These are phyloP conservation scores for Dromas ardeola DNA, from an alignment of 2,113 vertebrate genomes.

Conservation along the genomic window DNA sequence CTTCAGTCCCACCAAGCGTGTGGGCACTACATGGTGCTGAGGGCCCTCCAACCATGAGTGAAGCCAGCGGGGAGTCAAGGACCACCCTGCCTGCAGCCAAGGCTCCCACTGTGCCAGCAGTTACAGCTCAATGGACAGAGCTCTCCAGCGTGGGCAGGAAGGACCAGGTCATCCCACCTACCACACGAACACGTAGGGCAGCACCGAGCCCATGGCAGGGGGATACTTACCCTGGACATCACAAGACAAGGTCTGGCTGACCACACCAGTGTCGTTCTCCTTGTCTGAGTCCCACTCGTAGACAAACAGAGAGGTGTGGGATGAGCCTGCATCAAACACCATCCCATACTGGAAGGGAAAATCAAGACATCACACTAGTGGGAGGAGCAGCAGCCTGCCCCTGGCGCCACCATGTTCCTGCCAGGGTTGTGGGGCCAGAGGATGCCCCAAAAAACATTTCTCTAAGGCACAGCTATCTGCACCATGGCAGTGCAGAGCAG, in stretches of 20 bases:
- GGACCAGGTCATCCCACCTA: not conserved
- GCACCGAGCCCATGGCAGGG: not conserved
- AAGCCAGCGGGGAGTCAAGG: not conserved
- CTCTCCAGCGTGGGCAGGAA: not conserved
- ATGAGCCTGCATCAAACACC: slow-evolving; percentile 89
- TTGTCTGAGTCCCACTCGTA: slow-evolving; percentile 90
- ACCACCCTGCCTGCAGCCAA: not conserved
- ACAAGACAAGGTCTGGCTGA: slow-evolving; percentile 84
- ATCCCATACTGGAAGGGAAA: slow-evolving; percentile 83
- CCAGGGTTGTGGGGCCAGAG: not conserved
- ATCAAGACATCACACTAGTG: accelerated
- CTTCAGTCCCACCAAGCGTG: not conserved
- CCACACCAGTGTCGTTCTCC: slow-evolving; percentile 84
- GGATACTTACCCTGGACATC: slow-evolving; percentile 77
- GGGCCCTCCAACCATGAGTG: not conserved
- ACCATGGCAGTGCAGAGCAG: accelerated
- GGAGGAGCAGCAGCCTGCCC: not conserved
- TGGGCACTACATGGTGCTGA: accelerated
- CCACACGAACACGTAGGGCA: accelerated
- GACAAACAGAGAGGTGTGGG: slow-evolving; percentile 85
- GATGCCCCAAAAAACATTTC: not conserved
- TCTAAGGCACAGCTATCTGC: not conserved
- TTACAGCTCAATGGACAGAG: accelerated
- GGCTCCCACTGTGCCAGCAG: accelerated
- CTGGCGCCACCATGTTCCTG: not conserved